These are phyloP conservation scores for Leptodactylus fallax DNA, from an alignment of 2,797 vertebrate species.

Conservation along the genomic window DNA sequence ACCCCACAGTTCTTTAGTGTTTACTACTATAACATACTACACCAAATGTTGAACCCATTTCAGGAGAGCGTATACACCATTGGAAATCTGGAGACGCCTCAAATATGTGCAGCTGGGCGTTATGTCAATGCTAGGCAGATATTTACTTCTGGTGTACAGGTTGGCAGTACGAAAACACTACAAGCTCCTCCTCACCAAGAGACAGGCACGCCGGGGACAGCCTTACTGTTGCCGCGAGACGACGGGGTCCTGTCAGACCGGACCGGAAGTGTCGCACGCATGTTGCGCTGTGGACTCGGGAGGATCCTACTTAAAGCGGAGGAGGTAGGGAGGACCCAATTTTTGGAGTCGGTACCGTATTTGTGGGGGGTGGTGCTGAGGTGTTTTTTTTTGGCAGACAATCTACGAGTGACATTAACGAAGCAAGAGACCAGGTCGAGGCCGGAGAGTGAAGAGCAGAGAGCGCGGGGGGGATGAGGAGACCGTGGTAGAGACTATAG, in stretches of 20 bases:
- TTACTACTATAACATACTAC: too few relatives aligned
- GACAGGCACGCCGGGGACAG: constrained; percentile 24
- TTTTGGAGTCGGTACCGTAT: not conserved
- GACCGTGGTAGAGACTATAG: not conserved
- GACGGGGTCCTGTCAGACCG: constrained; percentile 46
- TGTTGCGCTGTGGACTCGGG: not conserved
- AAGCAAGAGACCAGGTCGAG: not conserved
- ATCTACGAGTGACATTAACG: too few relatives aligned
- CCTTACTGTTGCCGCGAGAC: constrained; percentile 26
- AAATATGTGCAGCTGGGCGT: too few relatives aligned
- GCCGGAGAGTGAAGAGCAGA: too few relatives aligned
- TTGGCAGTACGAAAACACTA: too few relatives aligned
- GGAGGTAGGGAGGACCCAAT: not conserved
- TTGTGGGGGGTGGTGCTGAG: not conserved
- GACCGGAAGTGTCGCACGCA: constrained; percentile 26
- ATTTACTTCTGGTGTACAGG: too few relatives aligned
- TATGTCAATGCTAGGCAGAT: too few relatives aligned
- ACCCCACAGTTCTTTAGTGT: too few relatives aligned
- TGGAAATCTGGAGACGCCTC: too few relatives aligned
- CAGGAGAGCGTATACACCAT: too few relatives aligned
- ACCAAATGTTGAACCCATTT: too few relatives aligned
- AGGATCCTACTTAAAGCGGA: constrained; percentile 1
- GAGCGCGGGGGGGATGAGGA: not conserved
- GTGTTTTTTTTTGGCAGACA: constrained; percentile 36
- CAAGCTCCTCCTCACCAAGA: too few relatives aligned